Evolutionary conservation across 1,140 invertebrate species (phyloP).

Genomic region (Bradysia coprophila): DNA sequence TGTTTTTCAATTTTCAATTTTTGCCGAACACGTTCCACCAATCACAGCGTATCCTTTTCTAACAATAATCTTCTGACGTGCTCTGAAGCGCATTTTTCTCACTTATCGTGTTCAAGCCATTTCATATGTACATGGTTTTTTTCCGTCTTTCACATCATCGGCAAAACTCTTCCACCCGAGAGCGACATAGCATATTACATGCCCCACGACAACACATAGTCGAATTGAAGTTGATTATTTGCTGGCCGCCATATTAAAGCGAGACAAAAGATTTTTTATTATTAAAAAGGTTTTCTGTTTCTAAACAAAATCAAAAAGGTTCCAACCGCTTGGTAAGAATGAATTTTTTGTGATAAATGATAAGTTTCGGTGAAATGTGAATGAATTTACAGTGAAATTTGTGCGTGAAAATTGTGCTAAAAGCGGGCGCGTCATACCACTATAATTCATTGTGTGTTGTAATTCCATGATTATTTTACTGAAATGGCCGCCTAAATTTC

Average conservation of each 20-base stretch:
- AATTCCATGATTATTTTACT: too few relatives aligned
- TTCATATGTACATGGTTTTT: background rate
- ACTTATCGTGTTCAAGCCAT: background rate
- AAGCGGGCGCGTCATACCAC: too few relatives aligned
- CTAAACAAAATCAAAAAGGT: too few relatives aligned
- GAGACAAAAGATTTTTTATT: slow-evolving; percentile 1
- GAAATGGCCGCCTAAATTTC: too few relatives aligned
- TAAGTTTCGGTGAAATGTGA: too few relatives aligned
- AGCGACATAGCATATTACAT: background rate
- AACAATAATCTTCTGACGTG: background rate
- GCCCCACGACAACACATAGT: too few relatives aligned
- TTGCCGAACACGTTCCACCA: background rate
- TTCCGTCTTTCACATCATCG: background rate
- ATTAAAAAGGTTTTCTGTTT: too few relatives aligned
- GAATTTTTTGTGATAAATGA: too few relatives aligned
- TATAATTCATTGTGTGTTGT: too few relatives aligned
- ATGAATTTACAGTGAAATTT: too few relatives aligned
- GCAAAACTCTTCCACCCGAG: background rate
- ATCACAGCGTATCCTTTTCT: background rate
- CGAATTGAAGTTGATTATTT: background rate
- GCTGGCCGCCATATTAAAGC: slow-evolving; percentile 1
- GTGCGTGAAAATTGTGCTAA: too few relatives aligned
- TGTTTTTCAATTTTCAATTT: background rate
- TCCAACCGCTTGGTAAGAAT: too few relatives aligned
- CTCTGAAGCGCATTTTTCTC: background rate